A percentile compares a stretch with the other conserved stretches of the same genome.
Conservation (phyloP, 2,888 invertebrate genomes). For the Microplitis deprimator region DNA sequence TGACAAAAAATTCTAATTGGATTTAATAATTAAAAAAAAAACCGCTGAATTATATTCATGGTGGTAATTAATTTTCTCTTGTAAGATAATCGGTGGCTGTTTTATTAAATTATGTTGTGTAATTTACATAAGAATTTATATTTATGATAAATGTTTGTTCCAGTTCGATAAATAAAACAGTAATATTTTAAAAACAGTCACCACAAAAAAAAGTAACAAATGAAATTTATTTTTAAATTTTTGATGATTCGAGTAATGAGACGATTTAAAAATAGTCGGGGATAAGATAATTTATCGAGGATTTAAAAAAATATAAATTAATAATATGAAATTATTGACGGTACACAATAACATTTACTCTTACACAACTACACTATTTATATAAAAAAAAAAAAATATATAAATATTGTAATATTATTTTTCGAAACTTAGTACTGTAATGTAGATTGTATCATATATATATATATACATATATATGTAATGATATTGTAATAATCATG, state of each 20-base stretch:
- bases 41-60: constrained; percentile 24
- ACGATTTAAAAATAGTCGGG: constrained; percentile 38
- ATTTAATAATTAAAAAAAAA: constrained; percentile 33
- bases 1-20: background rate
- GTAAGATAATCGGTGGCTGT: background rate
- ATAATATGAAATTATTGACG: constrained; percentile 11
- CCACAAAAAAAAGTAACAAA: constrained; percentile 44
- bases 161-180: background rate
- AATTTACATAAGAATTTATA: background rate
- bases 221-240: constrained; percentile 48
- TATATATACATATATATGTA: constrained; percentile 46
- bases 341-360: constrained; percentile 51
- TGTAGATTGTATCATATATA: constrained; percentile 66
- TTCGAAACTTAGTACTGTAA: constrained; percentile 69
- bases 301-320: constrained; percentile 17
- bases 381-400: constrained; percentile 42
- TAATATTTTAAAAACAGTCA: background rate
- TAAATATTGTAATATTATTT: constrained; percentile 71
- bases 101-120: background rate
- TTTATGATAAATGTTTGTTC: background rate
- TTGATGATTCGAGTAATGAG: constrained; percentile 45
- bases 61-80: background rate
- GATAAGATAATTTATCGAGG: constrained; percentile 26
- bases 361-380: constrained; percentile 40
- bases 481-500: constrained; percentile 68